Evolutionary conservation across 2,113 vertebrate species (phyloP), one percentile per base, ranked within the genome.

Genomic region (Oncorhynchus nerka): DNA sequence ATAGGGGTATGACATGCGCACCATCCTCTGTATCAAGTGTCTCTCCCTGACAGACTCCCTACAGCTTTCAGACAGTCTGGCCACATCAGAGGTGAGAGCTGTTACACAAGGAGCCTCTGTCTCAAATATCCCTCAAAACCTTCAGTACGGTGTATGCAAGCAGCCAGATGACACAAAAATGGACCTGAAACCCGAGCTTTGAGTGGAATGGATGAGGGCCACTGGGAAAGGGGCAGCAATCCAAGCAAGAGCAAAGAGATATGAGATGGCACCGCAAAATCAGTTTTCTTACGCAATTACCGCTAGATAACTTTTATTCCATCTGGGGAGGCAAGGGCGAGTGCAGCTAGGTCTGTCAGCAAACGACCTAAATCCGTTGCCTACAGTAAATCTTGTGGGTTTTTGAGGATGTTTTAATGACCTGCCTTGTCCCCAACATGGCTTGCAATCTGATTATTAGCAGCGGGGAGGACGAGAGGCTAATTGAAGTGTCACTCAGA

Each of bases 401-500:
- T 89, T 88, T 82, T 80, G 75, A 85, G 81, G 78, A 86, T 88
- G 77, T 91, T 90, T 91, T 90, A 91, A 92, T 92, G 90, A 86
- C 88, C 87, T 80, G 85, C 79, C 82, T 82, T 85, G 83, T 92
- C 85, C 86, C 85, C 80, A 87, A 79, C 88, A 89, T 45, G 71
- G 61, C 83, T 88, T 78, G 78, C 85, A 70, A 93, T 93, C 91
- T 91, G 88, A 92, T 94, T 93, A 91, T 91, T 90, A 89, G 87
- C 70, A 57, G 51, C 76, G 51, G 62, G 64, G 79, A 86, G 84
- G 82, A 90, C 76, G 81, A 82, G 71, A 86, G 90, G 88, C 85
- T 93, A 94, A 94, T 93, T 93, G 90, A 93, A 92, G 89, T 93
- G 92, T 91, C 92, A 92, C 79, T 93, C 89, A 89, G 78, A 20